Evolutionary conservation across 2,113 vertebrate genomes (phyloP), one percentile per base, ranked within the genome.

Genomic region (Xyrauchen texanus): DNA sequence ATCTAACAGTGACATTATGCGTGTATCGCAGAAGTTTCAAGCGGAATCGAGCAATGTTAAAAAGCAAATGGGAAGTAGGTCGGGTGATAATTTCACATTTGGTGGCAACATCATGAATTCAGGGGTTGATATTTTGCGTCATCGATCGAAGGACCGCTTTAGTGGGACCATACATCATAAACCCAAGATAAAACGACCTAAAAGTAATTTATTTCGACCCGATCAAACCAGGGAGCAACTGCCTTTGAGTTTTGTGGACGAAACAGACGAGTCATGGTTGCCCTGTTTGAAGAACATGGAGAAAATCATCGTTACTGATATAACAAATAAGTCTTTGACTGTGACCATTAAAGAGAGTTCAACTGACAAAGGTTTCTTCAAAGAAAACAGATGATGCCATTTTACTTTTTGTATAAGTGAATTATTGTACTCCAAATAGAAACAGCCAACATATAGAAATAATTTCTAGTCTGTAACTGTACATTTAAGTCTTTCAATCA

Each of bases 321-420:
- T 99, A 88, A 99, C 97, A 70, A 96, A 95, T 90, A 98, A 99
- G 93, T 94, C 97, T 88, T 86, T 98, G 92, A 99, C 97, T 67
- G 97, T 99, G 75, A 99, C 97, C 62, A 94, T 99, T 85, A 96
- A 96, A 91, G 97, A 99, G 91, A 98, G 96, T 91, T 96, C 93
- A 91, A 98, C 97, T 79, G 96, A 98, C 90, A 93, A 97, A 94
- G 97, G 97, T 47, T 99, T 99, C 87, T 99, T 99, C 91, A 95
- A 93, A 83, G 94, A 93, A 53, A 96, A 95, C 68, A 95, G 94
- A 95, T 98, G 93, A 98, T 77, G 13, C 62, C 9, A 13, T 68
- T 70, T 55, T n/a, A 46, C 68, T 46, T 73, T 64, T 12, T 65
- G 55, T 68, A 44, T 4, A 9, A 21, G 57, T 57, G 46, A 78